phyloP scores from a whole-genome alignment of 2,113 vertebrate species.

The Charina bottae region DNA sequence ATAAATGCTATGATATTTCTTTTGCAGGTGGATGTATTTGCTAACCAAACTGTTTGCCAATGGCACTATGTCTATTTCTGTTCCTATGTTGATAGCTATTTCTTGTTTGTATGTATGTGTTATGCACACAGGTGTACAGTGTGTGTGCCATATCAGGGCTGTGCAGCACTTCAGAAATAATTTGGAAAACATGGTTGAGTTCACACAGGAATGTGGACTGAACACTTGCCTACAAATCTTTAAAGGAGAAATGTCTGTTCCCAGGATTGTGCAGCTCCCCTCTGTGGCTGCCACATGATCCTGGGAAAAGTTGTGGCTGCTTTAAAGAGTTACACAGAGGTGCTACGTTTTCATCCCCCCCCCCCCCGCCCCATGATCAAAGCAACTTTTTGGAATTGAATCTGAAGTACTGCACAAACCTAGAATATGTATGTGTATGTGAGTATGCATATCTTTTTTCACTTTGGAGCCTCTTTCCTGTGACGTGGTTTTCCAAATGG shows the following conservation, averaged over 20 bases:
- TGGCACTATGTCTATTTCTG: neutral
- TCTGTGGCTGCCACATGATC: no score
- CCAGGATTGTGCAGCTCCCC: no score
- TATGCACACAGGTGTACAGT: neutral
- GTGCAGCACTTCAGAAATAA: neutral
- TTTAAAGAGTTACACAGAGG: no score
- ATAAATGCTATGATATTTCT: neutral
- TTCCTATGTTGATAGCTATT: neutral
- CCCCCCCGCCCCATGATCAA: no score
- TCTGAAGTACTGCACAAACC: no score
- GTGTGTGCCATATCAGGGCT: neutral
- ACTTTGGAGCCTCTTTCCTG: no score
- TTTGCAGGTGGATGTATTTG: neutral
- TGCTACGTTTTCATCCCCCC: no score
- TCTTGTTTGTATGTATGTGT: neutral
- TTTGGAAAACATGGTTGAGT: neutral
- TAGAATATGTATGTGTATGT: no score
- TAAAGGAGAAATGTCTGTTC: neutral
- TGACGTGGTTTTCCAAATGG: no score
- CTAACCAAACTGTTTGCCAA: neutral
- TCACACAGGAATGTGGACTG: neutral
- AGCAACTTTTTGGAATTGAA: no score
- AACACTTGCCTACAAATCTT: neutral
- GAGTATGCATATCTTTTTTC: no score
- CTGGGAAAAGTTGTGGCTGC: no score